Base-by-base conservation (phyloP, 2,797 vertebrate genomes). In the Nannoperca australis region DNA sequence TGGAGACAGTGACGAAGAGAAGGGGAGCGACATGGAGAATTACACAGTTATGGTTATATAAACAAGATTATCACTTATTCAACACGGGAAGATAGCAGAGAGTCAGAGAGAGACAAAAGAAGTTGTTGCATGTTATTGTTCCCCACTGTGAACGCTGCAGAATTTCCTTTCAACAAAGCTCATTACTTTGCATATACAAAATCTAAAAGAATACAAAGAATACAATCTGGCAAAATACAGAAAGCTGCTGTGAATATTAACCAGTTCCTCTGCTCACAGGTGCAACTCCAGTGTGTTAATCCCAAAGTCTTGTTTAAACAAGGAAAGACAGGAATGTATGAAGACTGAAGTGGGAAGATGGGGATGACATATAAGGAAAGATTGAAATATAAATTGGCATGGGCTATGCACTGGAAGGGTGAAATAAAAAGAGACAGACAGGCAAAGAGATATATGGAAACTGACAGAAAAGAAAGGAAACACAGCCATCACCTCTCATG, bases 1-100 rank as follows among this genome's bases (percentile, higher is more conserved):
- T 99, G 85, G n/a, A 86, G 77, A 82, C 36, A 34, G 68, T 9
- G 34, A 72, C 47, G 38, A 36, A 47, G 49, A 73, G 40, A 76
- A 40, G 71, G 27, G 74, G 15, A 20, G 47, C 67, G 49, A 71
- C 56, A 76, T 5, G 56, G 38, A 71, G 75, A 58, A 71, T 75
- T 55, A 68, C 49, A 81, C 60, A 62, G 76, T 17, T 59, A 15
- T 36, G 38, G 13, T 76, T 75, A 70, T 18, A 69, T 73, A 79
- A 87, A 78, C 69, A 82, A 36, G 69, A 81, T 76, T 70, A 84
- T 82, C 38, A 66, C 63, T 73, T 55, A 55, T 87, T 75, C 59
- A 76, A 59, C 60, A 58, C 3, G 1, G 32, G n/a, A 64, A 44
- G 60, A 76, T 15, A 24, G 53, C 17, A 47, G 60, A 58, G 42